A percentile compares a stretch with the other conserved stretches of the same genome.
These are phyloP conservation scores for Dryococelus australis DNA, from an alignment of 2,888 invertebrate species.

Conservation along the genomic window DNA sequence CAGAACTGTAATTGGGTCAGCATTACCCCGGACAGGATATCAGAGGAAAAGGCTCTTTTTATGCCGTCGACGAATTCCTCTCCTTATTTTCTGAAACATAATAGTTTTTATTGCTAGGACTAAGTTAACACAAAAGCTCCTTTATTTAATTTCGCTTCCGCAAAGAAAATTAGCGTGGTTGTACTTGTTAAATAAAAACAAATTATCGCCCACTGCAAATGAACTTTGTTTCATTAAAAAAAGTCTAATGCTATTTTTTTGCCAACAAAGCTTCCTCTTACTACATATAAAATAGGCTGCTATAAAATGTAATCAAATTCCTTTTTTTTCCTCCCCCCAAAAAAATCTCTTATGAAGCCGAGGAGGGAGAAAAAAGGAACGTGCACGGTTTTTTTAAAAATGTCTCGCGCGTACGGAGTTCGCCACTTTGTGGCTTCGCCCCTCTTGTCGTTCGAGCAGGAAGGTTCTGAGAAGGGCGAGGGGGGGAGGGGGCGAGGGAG, in stretches of 20 bases:
- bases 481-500: not conserved
- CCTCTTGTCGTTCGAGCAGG: not conserved
- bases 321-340: constrained; percentile 26
- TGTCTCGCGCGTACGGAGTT: constrained; percentile 21
- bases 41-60: not conserved
- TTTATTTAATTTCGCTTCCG: constrained; percentile 43
- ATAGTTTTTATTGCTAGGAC: constrained; percentile 19
- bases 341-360: constrained; percentile 17
- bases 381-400: constrained; percentile 24
- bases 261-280: constrained; percentile 28
- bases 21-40: not conserved
- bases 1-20: not conserved
- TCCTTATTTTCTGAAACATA: constrained; percentile 8
- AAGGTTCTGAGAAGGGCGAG: not conserved
- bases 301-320: constrained; percentile 35
- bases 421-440: constrained; percentile 23
- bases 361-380: constrained; percentile 25
- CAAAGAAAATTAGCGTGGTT: constrained; percentile 41
- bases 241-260: constrained; percentile 36
- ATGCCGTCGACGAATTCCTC: not conserved
- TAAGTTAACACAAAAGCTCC: constrained; percentile 27
- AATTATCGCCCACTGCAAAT: constrained; percentile 37
- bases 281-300: constrained; percentile 40
- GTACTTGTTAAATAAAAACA: constrained; percentile 42
- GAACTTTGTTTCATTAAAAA: constrained; percentile 44